Evolutionary conservation across 2,888 invertebrate species (phyloP).

Genomic region (Harmothoe impar): DNA sequence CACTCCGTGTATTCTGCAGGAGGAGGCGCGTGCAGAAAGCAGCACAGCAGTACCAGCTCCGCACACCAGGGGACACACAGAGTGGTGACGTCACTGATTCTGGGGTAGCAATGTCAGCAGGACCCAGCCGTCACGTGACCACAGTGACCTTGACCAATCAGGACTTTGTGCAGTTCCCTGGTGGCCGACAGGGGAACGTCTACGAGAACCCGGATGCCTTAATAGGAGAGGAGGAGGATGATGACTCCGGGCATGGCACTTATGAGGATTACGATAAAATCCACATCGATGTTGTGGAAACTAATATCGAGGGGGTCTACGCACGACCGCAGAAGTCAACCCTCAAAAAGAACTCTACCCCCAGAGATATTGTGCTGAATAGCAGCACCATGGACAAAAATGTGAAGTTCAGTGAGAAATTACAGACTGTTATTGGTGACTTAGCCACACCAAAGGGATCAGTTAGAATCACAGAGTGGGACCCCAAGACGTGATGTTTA

Average conservation of each 20-base stretch:
- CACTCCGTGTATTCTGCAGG: neutral
- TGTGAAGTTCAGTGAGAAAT: neutral
- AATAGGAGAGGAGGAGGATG: neutral
- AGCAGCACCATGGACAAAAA: slow-evolving; percentile 20
- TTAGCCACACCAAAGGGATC: no score
- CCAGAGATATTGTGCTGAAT: neutral
- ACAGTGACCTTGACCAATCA: neutral
- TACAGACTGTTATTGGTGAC: neutral
- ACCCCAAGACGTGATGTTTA: no score
- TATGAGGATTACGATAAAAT: neutral
- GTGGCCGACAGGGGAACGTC: neutral
- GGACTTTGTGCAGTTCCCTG: no score
- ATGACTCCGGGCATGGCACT: neutral
- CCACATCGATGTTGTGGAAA: neutral
- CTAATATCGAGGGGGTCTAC: neutral
- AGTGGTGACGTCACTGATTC: neutral
- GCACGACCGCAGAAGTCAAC: neutral
- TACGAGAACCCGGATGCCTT: neutral
- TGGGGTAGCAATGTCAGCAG: neutral
- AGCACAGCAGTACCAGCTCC: neutral
- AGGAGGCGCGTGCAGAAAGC: neutral
- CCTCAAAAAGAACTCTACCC: neutral
- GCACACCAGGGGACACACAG: no score
- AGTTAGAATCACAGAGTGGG: no score
- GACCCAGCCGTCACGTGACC: neutral